Evolutionary conservation across 2,888 invertebrate species (phyloP).

Genomic region (Xanthorhoe designata): DNA sequence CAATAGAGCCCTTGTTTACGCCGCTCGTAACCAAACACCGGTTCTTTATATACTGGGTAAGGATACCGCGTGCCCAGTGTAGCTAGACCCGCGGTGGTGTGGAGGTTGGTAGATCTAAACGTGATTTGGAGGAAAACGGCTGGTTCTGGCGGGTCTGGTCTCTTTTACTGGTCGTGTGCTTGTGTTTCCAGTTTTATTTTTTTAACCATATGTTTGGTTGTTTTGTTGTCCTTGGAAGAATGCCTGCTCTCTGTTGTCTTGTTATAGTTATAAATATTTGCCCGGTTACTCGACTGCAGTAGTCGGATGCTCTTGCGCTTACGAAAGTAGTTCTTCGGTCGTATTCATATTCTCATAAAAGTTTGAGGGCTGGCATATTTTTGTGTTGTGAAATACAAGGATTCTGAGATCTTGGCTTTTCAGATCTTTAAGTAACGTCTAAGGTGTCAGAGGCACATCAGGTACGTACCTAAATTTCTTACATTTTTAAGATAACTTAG

Average conservation of each 20-base stretch:
- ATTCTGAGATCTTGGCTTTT: background rate
- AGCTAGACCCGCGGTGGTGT: slow-evolving; percentile 55
- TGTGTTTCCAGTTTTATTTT: slow-evolving; percentile 72
- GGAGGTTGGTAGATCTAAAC: slow-evolving; percentile 59
- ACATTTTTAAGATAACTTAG: background rate
- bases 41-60: slow-evolving; percentile 39
- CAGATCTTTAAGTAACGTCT: background rate
- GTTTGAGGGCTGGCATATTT: background rate
- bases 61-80: slow-evolving; percentile 51
- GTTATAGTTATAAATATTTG: slow-evolving; percentile 73
- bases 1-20: slow-evolving; percentile 50
- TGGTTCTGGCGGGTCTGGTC: slow-evolving; percentile 57
- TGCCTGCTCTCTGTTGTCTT: slow-evolving; percentile 71
- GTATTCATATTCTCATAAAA: background rate
- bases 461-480: background rate
- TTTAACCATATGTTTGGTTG: slow-evolving; percentile 79
- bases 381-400: background rate
- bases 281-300: slow-evolving; percentile 19
- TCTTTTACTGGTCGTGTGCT: slow-evolving; percentile 57
- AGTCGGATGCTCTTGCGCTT: slow-evolving; percentile 1
- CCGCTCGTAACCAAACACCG: slow-evolving; percentile 39
- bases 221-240: slow-evolving; percentile 80
- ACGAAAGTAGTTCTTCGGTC: background rate
- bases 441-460: background rate
- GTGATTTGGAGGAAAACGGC: slow-evolving; percentile 64